Conservation (phyloP, 35 echinoderm and acorn worm species). For the Ophiothrix spiculata region DNA sequence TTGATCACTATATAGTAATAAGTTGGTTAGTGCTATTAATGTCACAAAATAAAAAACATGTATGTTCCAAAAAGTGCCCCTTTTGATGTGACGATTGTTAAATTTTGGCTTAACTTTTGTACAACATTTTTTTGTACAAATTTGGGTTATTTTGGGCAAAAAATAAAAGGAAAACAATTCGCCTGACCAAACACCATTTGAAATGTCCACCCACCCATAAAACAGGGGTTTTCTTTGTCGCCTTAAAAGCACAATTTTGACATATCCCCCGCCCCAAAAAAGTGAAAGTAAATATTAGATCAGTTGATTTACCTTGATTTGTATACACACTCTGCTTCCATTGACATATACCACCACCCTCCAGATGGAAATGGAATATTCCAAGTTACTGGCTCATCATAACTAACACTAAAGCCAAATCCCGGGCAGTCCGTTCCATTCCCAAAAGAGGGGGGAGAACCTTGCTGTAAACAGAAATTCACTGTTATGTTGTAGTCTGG, state of each 20-base stretch:
- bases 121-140: not conserved
- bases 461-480: conserved; percentile 23
- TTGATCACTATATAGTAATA: no score
- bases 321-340: conserved; percentile 11
- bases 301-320: not conserved
- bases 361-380: conserved; percentile 36
- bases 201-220: no score
- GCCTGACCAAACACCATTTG: no score
- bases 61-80: not conserved
- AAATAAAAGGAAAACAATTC: no score
- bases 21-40: no score
- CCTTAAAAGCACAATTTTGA: not conserved
- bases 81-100: not conserved
- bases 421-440: conserved; percentile 19
- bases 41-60: no score
- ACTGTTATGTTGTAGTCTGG: not conserved
- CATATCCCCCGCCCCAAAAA: not conserved
- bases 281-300: not conserved
- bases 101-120: not conserved
- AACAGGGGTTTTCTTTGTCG: no score
- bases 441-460: conserved; percentile 15
- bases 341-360: conserved; percentile 36
- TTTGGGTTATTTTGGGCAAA: not conserved
- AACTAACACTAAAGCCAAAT: conserved; percentile 1
- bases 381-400: not conserved